These are phyloP conservation scores for Chironomus tepperi DNA, from an alignment of 1,140 invertebrate species.

Conservation along the genomic window DNA sequence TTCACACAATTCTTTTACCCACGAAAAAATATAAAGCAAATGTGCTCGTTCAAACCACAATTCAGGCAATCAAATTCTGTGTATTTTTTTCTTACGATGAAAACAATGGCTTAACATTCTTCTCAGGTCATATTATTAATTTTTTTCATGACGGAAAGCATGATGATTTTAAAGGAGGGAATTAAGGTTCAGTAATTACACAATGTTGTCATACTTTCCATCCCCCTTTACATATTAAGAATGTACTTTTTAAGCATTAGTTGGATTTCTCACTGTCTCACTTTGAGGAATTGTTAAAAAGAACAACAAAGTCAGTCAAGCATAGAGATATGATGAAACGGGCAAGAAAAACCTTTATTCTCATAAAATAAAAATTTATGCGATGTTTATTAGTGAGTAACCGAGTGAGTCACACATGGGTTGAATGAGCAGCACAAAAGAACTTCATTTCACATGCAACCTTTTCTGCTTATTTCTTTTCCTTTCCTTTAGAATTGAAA, in stretches of 20 bases:
- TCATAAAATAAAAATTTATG: not conserved
- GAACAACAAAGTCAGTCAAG: slow-evolving; percentile 2
- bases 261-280: not conserved
- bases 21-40: slow-evolving; percentile 17
- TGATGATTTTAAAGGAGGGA: not conserved
- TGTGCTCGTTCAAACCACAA: not conserved
- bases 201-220: slow-evolving; percentile 2
- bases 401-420: slow-evolving; percentile 3
- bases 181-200: slow-evolving; percentile 24
- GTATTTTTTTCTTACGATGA: not conserved
- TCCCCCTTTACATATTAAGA: not conserved
- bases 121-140: slow-evolving; percentile 17
- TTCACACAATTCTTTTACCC: slow-evolving; percentile 13
- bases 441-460: not conserved
- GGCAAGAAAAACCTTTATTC: not conserved
- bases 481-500: not conserved
- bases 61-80: not conserved
- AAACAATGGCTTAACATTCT: slow-evolving; percentile 10
- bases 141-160: slow-evolving; percentile 8
- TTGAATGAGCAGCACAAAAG: not conserved
- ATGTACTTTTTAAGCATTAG: not conserved
- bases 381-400: not conserved
- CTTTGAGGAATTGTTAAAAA: not conserved
- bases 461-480: not conserved
- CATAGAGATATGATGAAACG: slow-evolving; percentile 8